Base-by-base conservation (phyloP, 2,888 invertebrate genomes). In the Hydropsyche betteni region DNA sequence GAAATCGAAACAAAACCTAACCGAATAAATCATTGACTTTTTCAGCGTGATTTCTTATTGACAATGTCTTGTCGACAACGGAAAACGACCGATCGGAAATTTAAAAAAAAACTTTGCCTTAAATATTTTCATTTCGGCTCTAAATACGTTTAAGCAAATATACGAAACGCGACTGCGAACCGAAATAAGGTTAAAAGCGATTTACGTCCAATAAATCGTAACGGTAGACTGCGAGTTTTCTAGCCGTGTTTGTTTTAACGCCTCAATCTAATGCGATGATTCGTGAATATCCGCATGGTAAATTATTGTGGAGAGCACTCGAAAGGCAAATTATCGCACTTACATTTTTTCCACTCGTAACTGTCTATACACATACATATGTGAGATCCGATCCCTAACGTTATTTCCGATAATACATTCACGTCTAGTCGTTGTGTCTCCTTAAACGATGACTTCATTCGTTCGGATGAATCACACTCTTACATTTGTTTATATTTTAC, bases 1-100 rank as follows among this genome's bases (percentile, higher is more conserved):
- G 58, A 58, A 34, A 64, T 64, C 64, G 36, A 64, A 34, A 64
- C 34, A 64, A 64, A n/a, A 36, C 6, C 34, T 36, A 64, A 64
- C 64, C 34, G 10, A 64, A 64, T 64, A 64, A 64, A 64, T 64
- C 55, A 12, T 55, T 55, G 10, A 55, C 12, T 55, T 16, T 16
- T 16, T 14, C 55, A 16, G 6, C 4, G 16, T 16, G 58, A 58
- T 58, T 58, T 58, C 58, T 8, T 16, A 16, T 58, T 16, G 53
- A 5, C 16, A n/a, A n/a, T 53, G n/a, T 14, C n/a, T n/a, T 53
- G 44, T 10, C 44, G 44, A 44, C n/a, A 12, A 14, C 16, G 58
- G 14, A 53, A 53, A 58, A 58, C 24, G 8, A 14, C 24, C 58
- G 16, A 16, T 58, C 8, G 16, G 14, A 58, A 24, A 16, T 14